Conservation (phyloP, 2,113 vertebrate genomes). For the Elephas maximus region DNA sequence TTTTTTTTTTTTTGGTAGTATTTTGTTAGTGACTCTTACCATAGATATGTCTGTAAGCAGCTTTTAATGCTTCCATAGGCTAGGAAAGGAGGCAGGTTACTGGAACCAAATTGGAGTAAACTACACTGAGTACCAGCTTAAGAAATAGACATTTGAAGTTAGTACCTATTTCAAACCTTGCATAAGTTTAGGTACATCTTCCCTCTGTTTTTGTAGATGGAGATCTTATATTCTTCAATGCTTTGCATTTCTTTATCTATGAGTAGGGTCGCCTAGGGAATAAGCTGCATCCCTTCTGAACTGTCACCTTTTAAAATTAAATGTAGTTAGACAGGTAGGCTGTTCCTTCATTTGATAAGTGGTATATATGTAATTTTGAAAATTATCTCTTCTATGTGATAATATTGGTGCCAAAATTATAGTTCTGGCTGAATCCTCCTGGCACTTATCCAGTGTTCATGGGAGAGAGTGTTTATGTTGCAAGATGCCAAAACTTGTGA, state of each 20-base stretch:
- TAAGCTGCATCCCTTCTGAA: background rate
- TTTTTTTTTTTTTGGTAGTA: background rate
- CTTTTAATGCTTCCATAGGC: background rate
- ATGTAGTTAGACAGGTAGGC: background rate
- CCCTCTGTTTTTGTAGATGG: background rate
- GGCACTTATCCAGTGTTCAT: background rate
- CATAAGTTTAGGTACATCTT: background rate
- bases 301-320: slow-evolving; percentile 32
- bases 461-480: background rate
- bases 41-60: background rate
- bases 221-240: background rate
- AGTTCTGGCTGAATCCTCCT: background rate
- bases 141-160: background rate
- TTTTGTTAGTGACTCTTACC: background rate
- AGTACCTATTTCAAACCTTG: background rate
- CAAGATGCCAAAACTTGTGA: background rate
- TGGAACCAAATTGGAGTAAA: background rate
- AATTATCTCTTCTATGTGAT: background rate
- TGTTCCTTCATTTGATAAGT: slow-evolving; percentile 57
- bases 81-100: background rate
- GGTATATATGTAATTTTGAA: background rate
- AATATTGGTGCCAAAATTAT: background rate
- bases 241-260: background rate
- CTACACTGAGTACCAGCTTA: background rate
- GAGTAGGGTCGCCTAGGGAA: background rate